phyloP scores from a whole-genome alignment of 2,797 vertebrate species.

The Malurus splendens region DNA sequence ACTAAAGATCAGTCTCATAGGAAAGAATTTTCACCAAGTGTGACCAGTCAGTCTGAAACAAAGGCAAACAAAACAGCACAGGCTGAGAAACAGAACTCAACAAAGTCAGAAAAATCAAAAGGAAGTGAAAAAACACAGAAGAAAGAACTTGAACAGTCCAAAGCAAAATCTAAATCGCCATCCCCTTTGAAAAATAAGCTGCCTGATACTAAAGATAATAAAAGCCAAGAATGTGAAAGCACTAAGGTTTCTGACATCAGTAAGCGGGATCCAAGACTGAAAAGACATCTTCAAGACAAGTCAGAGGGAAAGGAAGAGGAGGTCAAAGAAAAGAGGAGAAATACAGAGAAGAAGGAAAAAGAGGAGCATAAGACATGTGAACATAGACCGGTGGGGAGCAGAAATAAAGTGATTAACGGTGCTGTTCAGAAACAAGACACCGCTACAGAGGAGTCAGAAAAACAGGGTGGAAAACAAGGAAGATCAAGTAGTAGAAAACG shows the following conservation, averaged over 20 bases:
- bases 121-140: constrained; percentile 74
- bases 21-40: constrained; percentile 71
- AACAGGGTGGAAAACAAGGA: constrained; percentile 77
- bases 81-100: constrained; percentile 70
- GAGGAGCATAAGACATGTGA: constrained; percentile 81
- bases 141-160: constrained; percentile 73
- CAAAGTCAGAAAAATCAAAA: constrained; percentile 79
- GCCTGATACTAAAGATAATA: constrained; percentile 70
- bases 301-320: constrained; percentile 82
- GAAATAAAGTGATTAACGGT: constrained; percentile 86
- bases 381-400: constrained; percentile 69
- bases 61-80: constrained; percentile 67
- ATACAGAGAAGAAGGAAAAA: constrained; percentile 83
- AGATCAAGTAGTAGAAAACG: constrained; percentile 84
- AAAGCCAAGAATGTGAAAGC: constrained; percentile 74
- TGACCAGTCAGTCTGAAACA: constrained; percentile 66
- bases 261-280: constrained; percentile 89
- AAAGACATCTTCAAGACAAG: constrained; percentile 86
- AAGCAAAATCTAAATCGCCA: constrained; percentile 82
- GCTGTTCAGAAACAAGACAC: constrained; percentile 81
- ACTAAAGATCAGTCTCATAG: constrained; percentile 81
- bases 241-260: constrained; percentile 72
- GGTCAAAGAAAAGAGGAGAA: constrained; percentile 85
- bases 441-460: constrained; percentile 72
- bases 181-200: constrained; percentile 82